Conservation (phyloP, 2,888 invertebrate species). For the Orthosia cruda region DNA sequence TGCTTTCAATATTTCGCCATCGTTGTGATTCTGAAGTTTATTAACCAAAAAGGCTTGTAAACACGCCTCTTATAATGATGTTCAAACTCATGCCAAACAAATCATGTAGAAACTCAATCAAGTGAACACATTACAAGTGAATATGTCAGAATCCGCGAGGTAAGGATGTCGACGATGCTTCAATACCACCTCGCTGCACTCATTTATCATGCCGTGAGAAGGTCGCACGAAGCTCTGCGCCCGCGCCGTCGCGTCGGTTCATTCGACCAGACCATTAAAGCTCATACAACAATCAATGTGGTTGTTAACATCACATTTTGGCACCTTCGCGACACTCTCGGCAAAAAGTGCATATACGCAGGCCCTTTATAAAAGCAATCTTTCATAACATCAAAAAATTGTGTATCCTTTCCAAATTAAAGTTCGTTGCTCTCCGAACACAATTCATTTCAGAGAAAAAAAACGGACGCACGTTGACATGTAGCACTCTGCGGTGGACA, state of each 20-base stretch:
- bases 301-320: constrained; percentile 68
- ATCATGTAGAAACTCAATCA: constrained; percentile 47
- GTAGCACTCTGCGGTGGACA: constrained; percentile 64
- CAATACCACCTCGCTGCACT: constrained; percentile 71
- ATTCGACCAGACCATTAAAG: constrained; percentile 48
- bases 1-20: neutral
- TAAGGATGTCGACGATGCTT: constrained; percentile 66
- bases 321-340: constrained; percentile 64
- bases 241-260: constrained; percentile 29
- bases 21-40: neutral
- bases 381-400: constrained; percentile 69
- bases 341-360: constrained; percentile 60
- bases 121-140: constrained; percentile 64
- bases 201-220: constrained; percentile 76
- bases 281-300: constrained; percentile 49
- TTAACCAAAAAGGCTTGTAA: neutral
- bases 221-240: constrained; percentile 59
- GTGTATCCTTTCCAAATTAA: constrained; percentile 71
- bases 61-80: constrained; percentile 14
- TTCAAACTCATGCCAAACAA: constrained; percentile 37
- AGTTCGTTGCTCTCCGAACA: constrained; percentile 75
- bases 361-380: constrained; percentile 66
- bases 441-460: constrained; percentile 68
- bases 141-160: constrained; percentile 65
- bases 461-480: constrained; percentile 67